A percentile compares a stretch with the other conserved stretches of the same genome.
These are phyloP conservation scores for Cordilura impudica DNA, from an alignment of 2,888 invertebrate genomes.

Conservation along the genomic window DNA sequence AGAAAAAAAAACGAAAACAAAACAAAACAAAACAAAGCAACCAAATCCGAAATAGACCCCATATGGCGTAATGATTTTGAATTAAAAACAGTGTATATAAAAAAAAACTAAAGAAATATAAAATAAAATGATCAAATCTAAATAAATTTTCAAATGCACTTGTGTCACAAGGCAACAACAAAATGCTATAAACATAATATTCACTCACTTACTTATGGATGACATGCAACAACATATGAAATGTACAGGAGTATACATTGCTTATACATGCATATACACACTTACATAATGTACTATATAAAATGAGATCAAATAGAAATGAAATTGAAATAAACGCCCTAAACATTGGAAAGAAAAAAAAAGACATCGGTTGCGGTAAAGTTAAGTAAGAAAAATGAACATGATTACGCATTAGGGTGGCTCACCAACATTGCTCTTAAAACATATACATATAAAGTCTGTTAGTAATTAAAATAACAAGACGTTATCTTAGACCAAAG, in stretches of 20 bases:
- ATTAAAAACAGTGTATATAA: constrained; percentile 16
- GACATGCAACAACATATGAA: constrained; percentile 11
- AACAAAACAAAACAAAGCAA: constrained; percentile 16
- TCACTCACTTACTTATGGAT: background rate
- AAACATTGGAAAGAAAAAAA: constrained; percentile 36
- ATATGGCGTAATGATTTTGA: constrained; percentile 44
- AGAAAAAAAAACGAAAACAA: background rate
- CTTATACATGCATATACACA: no score
- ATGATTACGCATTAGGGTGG: background rate
- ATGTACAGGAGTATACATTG: background rate
- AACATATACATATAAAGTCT: no score
- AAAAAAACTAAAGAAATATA: background rate
- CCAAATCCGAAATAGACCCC: constrained; percentile 47
- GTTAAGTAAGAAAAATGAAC: constrained; percentile 23
- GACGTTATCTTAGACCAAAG: no score
- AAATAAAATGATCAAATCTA: constrained; percentile 45
- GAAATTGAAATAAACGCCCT: constrained; percentile 36
- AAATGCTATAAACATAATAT: background rate
- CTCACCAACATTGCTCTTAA: no score
- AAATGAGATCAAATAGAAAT: constrained; percentile 36
- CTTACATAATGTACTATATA: no score
- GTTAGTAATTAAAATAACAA: no score
- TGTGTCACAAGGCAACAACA: constrained; percentile 38
- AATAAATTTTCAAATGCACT: constrained; percentile 56
- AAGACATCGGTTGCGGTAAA: constrained; percentile 34